These are phyloP conservation scores for Caenorhabditis sulstoni DNA, from an alignment of 2,888 invertebrate genomes.

Conservation along the genomic window DNA sequence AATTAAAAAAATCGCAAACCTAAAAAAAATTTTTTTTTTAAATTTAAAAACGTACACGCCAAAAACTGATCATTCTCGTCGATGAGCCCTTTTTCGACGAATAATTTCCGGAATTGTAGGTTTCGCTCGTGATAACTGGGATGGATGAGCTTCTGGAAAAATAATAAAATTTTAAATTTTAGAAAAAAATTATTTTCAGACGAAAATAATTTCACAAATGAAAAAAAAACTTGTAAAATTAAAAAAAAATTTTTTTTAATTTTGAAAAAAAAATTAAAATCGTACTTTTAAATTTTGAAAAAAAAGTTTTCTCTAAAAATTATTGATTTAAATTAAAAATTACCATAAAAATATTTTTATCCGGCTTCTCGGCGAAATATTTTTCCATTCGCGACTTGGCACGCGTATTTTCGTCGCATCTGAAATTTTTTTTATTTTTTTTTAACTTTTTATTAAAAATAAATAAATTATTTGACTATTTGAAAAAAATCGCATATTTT, in stretches of 20 bases:
- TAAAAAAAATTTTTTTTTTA: conserved; percentile 3
- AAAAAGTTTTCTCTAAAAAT: not conserved
- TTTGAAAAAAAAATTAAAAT: no score
- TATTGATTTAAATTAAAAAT: no score
- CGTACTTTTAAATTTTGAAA: not conserved
- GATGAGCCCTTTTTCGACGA: conserved; percentile 60
- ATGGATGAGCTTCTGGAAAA: conserved; percentile 61
- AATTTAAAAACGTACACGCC: conserved; percentile 55
- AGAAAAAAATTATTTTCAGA: not conserved
- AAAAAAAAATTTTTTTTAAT: no score
- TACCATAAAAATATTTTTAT: conserved; percentile 66
- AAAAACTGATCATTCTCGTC: conserved; percentile 66
- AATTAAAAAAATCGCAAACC: no score
- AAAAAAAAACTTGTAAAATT: no score
- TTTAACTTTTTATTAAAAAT: not conserved
- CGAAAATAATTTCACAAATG: not conserved
- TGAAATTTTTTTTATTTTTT: conserved; percentile 9
- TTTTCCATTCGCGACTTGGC: conserved; percentile 57
- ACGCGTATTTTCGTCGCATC: conserved; percentile 34
- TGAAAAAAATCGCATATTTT: no score
- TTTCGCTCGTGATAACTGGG: conserved; percentile 70
- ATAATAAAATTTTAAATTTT: not conserved
- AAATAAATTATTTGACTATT: not conserved
- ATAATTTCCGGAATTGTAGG: conserved; percentile 64
- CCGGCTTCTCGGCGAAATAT: conserved; percentile 62